Conservation (phyloP, 2,797 vertebrate species). For the Ispidina lecontei region DNA sequence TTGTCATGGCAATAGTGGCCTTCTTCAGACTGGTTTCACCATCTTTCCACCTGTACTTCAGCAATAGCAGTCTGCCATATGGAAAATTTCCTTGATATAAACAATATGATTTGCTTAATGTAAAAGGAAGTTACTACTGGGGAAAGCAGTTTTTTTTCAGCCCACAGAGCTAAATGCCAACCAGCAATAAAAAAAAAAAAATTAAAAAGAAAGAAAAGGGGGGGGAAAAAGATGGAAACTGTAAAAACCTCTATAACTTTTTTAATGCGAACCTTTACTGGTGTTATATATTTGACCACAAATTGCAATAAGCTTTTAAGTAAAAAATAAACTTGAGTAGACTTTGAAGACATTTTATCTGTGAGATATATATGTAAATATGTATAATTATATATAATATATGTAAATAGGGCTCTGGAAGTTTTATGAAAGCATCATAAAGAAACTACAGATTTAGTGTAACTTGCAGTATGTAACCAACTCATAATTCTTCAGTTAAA, state of each 20-base stretch:
- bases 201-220: background rate
- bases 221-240: background rate
- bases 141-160: constrained; percentile 20
- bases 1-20: background rate
- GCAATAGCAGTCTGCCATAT: background rate
- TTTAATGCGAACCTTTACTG: background rate
- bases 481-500: background rate
- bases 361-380: background rate
- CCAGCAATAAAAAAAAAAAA: background rate
- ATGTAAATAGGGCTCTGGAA: background rate
- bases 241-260: background rate
- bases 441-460: background rate
- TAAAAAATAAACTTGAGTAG: background rate
- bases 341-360: background rate
- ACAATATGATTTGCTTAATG: background rate
- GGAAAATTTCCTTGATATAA: background rate
- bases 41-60: background rate
- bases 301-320: background rate
- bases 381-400: too few relatives aligned
- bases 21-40: background rate
- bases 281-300: background rate
- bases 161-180: background rate
- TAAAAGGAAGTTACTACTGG: background rate
- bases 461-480: background rate
- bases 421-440: background rate